Conservation (phyloP, 2,797 vertebrate species). For the Cynodonichthys magdalenae region DNA sequence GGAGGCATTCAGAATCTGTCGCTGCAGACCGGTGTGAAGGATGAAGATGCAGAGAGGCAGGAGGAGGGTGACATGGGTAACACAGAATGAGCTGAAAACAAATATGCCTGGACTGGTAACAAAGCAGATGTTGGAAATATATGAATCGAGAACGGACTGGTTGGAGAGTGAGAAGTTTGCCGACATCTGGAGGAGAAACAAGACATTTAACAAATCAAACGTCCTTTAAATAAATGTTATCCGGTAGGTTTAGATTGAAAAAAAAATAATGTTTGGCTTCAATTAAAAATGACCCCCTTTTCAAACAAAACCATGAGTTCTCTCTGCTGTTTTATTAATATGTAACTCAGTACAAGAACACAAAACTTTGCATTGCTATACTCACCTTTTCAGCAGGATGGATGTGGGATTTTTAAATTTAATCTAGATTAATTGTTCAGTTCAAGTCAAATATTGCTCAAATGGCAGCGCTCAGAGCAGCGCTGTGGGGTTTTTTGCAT, state of each 20-base stretch:
- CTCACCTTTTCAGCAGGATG: background rate
- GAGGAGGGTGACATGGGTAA: background rate
- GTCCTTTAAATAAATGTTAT: too few relatives aligned
- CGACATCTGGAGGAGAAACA: conserved; percentile 1
- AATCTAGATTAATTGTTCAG: background rate
- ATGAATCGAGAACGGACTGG: background rate
- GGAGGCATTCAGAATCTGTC: background rate
- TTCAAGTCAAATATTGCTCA: background rate
- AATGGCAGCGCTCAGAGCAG: background rate
- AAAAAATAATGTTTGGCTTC: too few relatives aligned
- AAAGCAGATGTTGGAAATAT: background rate
- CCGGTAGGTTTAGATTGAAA: too few relatives aligned
- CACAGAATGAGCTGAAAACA: background rate
- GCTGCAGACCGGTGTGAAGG: background rate
- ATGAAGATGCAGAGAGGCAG: conserved; percentile 3
- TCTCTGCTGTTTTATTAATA: too few relatives aligned
- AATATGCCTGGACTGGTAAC: background rate
- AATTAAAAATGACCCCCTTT: too few relatives aligned
- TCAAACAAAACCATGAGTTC: too few relatives aligned
- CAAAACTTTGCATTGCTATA: too few relatives aligned
- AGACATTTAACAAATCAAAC: background rate
- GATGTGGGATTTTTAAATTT: background rate
- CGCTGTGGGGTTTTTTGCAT: background rate
- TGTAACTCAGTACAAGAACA: background rate
- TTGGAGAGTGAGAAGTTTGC: background rate